These are phyloP conservation scores for Drosophila quadrilineata DNA, from an alignment of 1,140 invertebrate genomes.

Conservation along the genomic window DNA sequence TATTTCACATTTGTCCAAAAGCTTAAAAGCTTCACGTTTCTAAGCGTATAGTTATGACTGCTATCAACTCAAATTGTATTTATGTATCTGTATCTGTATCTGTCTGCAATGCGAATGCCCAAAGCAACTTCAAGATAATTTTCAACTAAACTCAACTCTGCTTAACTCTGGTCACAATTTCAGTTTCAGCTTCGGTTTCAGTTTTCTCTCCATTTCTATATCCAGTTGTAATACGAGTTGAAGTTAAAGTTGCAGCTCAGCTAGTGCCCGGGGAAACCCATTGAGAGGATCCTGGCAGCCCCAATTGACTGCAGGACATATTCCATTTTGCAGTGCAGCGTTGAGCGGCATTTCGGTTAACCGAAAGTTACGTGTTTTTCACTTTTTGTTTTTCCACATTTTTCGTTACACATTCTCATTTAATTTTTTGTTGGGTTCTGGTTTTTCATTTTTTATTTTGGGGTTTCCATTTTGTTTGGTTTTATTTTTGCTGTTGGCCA, in stretches of 20 bases:
- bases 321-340: slow-evolving; percentile 42
- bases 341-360: slow-evolving; percentile 47
- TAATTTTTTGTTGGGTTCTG: background rate
- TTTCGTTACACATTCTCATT: slow-evolving; percentile 14
- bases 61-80: background rate
- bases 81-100: background rate
- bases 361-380: slow-evolving; percentile 70
- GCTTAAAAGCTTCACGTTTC: no score
- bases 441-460: slow-evolving; percentile 7
- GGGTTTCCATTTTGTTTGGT: slow-evolving; percentile 10
- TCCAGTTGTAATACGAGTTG: no score
- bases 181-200: no score
- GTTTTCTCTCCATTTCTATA: slow-evolving; percentile 17
- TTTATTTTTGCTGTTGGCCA: slow-evolving; percentile 42
- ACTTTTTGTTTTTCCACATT: slow-evolving; percentile 13
- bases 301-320: slow-evolving; percentile 38
- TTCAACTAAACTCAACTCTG: slow-evolving; percentile 57
- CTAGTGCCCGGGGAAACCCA: slow-evolving; percentile 33
- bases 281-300: slow-evolving; percentile 13
- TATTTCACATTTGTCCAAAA: no score
- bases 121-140: slow-evolving; percentile 68
- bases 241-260: no score
- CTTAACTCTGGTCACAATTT: slow-evolving; percentile 30
- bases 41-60: background rate
- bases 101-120: slow-evolving; percentile 49